phyloP scores from a whole-genome alignment of 2,113 vertebrate species.

The Scomber japonicus region DNA sequence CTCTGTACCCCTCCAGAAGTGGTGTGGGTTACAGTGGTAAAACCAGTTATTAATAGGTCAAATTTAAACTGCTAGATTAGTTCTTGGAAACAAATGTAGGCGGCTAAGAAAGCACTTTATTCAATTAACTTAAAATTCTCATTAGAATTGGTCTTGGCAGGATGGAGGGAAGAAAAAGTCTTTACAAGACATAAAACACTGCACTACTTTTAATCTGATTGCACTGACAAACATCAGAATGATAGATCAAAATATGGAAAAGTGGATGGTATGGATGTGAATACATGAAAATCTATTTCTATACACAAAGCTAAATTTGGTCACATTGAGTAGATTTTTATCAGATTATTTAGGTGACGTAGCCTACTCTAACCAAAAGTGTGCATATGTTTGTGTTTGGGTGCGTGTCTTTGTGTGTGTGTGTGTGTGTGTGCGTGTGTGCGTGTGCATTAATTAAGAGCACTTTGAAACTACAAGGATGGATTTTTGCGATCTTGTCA shows the following conservation, averaged over 20 bases:
- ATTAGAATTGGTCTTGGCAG: conserved; percentile 27
- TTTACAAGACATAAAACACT: conserved; percentile 46
- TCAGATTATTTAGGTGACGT: conserved; percentile 46
- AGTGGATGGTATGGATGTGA: conserved; percentile 5
- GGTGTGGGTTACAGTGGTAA: not conserved
- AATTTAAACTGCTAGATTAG: conserved; percentile 15
- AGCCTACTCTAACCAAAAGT: conserved; percentile 41
- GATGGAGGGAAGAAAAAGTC: not conserved
- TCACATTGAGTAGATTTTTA: conserved; percentile 49
- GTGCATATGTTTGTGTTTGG: conserved; percentile 29
- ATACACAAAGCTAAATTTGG: conserved; percentile 55
- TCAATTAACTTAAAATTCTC: conserved; percentile 28
- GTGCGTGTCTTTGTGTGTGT: not conserved
- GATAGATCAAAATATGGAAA: conserved; percentile 34
- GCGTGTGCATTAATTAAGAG: conserved; percentile 28
- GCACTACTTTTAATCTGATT: conserved; percentile 69
- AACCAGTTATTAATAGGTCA: conserved; percentile 10
- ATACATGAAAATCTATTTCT: conserved; percentile 27
- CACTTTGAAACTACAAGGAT: conserved; percentile 54
- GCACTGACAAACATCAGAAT: conserved; percentile 58
- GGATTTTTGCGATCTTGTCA: not conserved
- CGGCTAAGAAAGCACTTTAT: conserved; percentile 74
- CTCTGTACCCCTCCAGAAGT: conserved; percentile 15
- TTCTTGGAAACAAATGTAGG: conserved; percentile 14
- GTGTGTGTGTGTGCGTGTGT: not conserved